These are phyloP conservation scores for Acropternis orthonyx DNA, from an alignment of 2,797 vertebrate genomes.

Conservation along the genomic window DNA sequence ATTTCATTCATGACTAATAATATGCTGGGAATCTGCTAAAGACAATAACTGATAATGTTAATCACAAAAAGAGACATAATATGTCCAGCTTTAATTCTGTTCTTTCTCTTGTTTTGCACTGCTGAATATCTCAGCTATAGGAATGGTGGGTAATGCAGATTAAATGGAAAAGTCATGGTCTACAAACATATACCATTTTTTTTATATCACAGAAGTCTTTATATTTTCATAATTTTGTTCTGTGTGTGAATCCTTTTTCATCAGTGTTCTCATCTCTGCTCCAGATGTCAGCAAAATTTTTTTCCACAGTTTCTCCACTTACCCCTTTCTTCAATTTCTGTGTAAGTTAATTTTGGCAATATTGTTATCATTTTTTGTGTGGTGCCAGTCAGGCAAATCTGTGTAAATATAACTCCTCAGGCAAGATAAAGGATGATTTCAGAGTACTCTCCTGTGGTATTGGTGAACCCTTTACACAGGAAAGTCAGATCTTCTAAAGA, in stretches of 20 bases:
- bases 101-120: background rate
- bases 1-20: background rate
- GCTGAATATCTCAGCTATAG: background rate
- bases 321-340: background rate
- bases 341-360: background rate
- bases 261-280: background rate
- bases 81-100: background rate
- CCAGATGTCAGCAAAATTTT: background rate
- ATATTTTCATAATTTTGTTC: background rate
- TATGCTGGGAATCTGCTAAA: background rate
- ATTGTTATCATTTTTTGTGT: background rate
- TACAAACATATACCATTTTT: background rate
- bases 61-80: background rate
- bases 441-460: background rate
- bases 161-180: background rate
- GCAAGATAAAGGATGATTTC: background rate
- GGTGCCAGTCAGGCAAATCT: background rate
- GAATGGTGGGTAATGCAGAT: background rate
- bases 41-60: background rate
- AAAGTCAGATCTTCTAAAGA: background rate
- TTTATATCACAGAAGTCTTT: background rate
- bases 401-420: background rate
- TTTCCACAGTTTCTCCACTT: background rate
- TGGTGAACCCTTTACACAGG: background rate
- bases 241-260: background rate